These are phyloP conservation scores for Cerastis rubricosa DNA, from an alignment of 2,888 invertebrate genomes.

Conservation along the genomic window DNA sequence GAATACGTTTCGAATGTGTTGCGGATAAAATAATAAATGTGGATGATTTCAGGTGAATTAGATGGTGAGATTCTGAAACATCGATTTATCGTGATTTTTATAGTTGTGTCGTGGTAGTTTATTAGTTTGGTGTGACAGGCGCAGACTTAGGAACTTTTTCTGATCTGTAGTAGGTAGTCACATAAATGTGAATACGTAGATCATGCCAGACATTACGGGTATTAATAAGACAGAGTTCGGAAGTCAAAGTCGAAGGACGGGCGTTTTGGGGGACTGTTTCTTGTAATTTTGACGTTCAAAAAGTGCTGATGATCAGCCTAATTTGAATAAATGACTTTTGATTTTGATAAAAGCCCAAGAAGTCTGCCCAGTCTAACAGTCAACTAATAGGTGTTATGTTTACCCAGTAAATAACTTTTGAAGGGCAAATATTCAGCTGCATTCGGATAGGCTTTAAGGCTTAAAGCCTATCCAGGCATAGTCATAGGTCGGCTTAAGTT, in stretches of 20 bases:
- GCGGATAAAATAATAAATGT: constrained; percentile 40
- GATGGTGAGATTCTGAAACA: neutral
- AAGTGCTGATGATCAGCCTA: too few species aligned
- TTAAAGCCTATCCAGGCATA: too few species aligned
- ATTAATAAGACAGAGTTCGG: too few species aligned
- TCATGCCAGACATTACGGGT: neutral
- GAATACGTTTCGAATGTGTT: constrained; percentile 28
- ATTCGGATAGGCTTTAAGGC: neutral
- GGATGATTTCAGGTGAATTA: constrained; percentile 1
- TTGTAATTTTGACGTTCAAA: too few species aligned
- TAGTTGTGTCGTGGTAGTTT: neutral
- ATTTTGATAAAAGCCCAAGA: neutral
- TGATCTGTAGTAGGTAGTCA: neutral
- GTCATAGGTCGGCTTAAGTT: too few species aligned
- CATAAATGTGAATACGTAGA: neutral
- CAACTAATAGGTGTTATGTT: neutral
- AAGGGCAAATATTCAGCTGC: neutral
- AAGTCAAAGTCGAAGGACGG: too few species aligned
- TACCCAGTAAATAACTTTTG: neutral
- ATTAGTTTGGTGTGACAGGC: neutral
- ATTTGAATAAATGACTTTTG: too few species aligned
- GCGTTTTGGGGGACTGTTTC: too few species aligned
- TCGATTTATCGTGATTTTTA: constrained; percentile 18
- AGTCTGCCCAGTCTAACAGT: neutral
- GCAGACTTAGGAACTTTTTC: neutral